Evolutionary conservation across 1,140 invertebrate genomes (phyloP).

Genomic region (Hycleus cichorii): DNA sequence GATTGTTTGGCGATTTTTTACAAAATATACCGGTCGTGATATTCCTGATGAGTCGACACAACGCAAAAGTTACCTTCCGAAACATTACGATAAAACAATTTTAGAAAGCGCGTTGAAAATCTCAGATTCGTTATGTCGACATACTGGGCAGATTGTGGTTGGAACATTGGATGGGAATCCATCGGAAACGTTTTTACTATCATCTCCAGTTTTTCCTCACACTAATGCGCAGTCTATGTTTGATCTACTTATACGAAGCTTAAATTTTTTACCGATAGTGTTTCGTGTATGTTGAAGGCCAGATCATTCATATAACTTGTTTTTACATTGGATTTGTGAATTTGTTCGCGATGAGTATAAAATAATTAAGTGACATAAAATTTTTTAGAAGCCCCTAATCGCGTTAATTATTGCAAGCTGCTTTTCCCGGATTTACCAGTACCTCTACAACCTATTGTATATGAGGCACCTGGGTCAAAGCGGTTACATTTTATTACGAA

Average conservation of each 20-base stretch:
- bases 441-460: constrained; percentile 27
- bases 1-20: no score
- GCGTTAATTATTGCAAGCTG: constrained; percentile 21
- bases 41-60: constrained; percentile 11
- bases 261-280: constrained; percentile 25
- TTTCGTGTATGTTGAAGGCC: constrained; percentile 33
- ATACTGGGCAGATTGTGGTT: neutral
- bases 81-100: neutral
- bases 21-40: constrained; percentile 5
- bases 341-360: constrained; percentile 23
- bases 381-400: no score
- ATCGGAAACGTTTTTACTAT: no score
- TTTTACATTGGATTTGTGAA: constrained; percentile 32
- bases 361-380: constrained; percentile 3
- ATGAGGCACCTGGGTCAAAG: constrained; percentile 32
- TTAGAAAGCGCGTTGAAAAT: neutral
- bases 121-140: neutral
- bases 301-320: constrained; percentile 33
- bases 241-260: no score
- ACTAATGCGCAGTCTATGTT: no score
- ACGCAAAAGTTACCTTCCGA: constrained; percentile 11
- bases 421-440: constrained; percentile 22
- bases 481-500: constrained; percentile 6
- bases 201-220: no score
- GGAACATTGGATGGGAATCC: neutral